phyloP scores from a whole-genome alignment of 2,113 vertebrate species.

The Tenrec ecaudatus region DNA sequence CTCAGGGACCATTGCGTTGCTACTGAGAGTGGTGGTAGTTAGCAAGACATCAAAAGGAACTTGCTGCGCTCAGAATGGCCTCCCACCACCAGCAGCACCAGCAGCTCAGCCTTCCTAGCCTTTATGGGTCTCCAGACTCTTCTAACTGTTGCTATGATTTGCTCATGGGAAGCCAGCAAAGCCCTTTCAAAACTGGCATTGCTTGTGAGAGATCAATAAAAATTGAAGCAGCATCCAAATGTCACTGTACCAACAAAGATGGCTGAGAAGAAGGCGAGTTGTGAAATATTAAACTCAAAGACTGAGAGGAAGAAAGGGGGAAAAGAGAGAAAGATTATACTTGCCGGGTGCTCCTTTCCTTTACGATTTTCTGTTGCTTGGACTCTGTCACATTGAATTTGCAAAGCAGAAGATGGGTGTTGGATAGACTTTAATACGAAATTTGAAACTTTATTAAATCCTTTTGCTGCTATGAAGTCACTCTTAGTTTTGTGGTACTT shows the following conservation, averaged over 20 bases:
- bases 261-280: background rate
- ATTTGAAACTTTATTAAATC: conserved; percentile 69
- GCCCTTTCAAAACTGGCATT: conserved; percentile 6
- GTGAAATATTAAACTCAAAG: conserved; percentile 45
- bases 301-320: conserved; percentile 6
- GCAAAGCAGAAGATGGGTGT: conserved; percentile 58
- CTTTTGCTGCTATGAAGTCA: conserved; percentile 56
- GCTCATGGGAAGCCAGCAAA: conserved; percentile 32
- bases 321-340: conserved; percentile 31
- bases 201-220: conserved; percentile 35
- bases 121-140: conserved; percentile 38
- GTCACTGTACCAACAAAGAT: background rate
- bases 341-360: background rate
- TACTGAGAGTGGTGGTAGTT: background rate
- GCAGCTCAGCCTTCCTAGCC: background rate
- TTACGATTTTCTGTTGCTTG: conserved; percentile 56
- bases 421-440: conserved; percentile 65
- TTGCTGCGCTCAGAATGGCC: conserved; percentile 7
- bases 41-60: background rate
- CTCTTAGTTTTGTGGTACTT: conserved; percentile 39
- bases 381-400: conserved; percentile 59
- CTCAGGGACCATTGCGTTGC: background rate
- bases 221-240: conserved; percentile 40
- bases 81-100: background rate
- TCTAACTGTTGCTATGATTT: conserved; percentile 41